Conservation (phyloP, 2,113 vertebrate genomes). For the Melanocharis versteri region DNA sequence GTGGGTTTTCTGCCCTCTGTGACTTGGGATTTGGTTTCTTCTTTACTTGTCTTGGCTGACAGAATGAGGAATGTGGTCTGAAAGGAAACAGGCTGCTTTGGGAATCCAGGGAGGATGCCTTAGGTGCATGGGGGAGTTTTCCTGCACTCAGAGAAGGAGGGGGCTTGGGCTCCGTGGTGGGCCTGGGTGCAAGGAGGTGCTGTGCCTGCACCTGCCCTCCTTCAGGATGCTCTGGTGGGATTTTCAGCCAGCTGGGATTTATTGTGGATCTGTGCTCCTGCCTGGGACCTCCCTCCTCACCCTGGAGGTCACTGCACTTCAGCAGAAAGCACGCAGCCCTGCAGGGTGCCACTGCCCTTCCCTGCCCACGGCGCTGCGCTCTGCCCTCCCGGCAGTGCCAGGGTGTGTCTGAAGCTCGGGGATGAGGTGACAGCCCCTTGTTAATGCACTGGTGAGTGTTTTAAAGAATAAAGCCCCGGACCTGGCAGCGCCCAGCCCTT, state of each 20-base stretch:
- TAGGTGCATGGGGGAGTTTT: fast-evolving
- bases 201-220: background rate
- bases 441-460: background rate
- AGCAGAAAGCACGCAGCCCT: fast-evolving
- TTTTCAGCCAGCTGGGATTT: background rate
- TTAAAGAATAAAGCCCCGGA: background rate
- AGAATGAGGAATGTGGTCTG: background rate
- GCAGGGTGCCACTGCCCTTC: background rate
- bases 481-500: too few relatives aligned
- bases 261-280: fast-evolving
- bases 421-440: fast-evolving
- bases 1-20: background rate
- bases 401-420: background rate
- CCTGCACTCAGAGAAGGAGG: fast-evolving
- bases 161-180: background rate
- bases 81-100: background rate
- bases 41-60: background rate
- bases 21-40: background rate
- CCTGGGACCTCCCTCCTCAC: background rate
- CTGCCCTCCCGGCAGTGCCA: background rate
- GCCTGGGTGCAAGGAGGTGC: fast-evolving
- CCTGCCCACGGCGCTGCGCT: background rate
- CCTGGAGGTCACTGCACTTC: fast-evolving
- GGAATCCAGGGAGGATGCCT: background rate
- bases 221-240: background rate